Conservation (phyloP, 2,113 vertebrate genomes). For the Eira barbara region DNA sequence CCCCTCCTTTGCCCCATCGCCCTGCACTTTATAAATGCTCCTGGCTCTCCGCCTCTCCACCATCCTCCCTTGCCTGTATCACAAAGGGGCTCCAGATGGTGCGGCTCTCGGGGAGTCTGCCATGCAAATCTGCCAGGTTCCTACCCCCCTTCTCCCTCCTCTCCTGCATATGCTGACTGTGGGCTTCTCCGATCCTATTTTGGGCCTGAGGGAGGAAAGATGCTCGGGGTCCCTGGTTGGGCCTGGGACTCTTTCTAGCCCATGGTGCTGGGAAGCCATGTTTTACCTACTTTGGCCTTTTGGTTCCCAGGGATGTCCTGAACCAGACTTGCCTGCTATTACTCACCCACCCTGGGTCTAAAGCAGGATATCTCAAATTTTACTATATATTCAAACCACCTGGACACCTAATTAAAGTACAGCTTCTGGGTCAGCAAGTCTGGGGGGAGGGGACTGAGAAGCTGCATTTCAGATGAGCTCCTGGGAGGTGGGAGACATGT, state of each 20-base stretch:
- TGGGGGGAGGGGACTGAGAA: neutral
- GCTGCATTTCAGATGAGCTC: neutral
- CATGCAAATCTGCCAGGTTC: conserved; percentile 84
- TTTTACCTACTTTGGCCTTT: neutral
- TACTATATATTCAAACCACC: neutral
- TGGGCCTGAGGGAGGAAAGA: conserved; percentile 6
- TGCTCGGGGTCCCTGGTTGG: neutral
- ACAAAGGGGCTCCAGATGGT: conserved; percentile 90
- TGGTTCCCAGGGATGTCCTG: neutral
- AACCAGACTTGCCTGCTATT: neutral
- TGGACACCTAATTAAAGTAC: neutral
- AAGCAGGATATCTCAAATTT: neutral
- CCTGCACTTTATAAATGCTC: conserved; percentile 54
- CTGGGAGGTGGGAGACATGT: rapidly evolving
- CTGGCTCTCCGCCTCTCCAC: neutral
- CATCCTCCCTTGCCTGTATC: neutral
- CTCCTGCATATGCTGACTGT: conserved; percentile 79
- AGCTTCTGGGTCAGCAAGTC: neutral
- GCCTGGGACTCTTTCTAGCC: neutral
- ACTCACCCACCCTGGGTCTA: neutral
- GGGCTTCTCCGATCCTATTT: conserved; percentile 73
- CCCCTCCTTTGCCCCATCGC: neutral
- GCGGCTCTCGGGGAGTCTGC: conserved; percentile 78
- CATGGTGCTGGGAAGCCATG: neutral
- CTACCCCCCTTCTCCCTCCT: conserved; percentile 79